Conservation (phyloP, 53 echinoderm and acorn worm genomes). For the Paelopatides confundens region DNA sequence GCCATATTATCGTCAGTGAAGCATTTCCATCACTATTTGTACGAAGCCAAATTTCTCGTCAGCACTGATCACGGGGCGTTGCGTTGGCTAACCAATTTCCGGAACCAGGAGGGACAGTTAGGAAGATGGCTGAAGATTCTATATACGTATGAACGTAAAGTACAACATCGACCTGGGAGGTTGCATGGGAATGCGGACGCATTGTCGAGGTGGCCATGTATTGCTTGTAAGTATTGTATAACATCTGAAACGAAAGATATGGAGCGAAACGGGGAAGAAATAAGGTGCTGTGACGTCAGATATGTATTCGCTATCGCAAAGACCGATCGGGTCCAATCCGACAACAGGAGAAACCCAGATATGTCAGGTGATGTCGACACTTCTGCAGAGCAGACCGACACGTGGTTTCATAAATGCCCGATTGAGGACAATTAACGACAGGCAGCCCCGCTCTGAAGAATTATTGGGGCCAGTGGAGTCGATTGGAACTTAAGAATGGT, state of each 20-base stretch:
- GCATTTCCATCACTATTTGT: slow-evolving; percentile 47
- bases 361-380: no score
- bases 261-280: background rate
- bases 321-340: no score
- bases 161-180: slow-evolving; percentile 13
- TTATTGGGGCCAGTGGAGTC: slow-evolving; percentile 25
- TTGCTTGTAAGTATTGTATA: background rate
- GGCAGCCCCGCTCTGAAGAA: background rate
- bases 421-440: background rate
- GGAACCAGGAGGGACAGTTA: slow-evolving; percentile 27
- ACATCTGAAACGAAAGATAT: background rate
- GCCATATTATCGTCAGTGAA: slow-evolving; percentile 39
- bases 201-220: slow-evolving; percentile 38
- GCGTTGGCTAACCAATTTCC: slow-evolving; percentile 24
- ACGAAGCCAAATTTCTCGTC: slow-evolving; percentile 16
- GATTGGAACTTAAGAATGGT: background rate
- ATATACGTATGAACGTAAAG: slow-evolving; percentile 8
- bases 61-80: slow-evolving; percentile 50
- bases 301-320: no score
- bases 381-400: no score
- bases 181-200: no score
- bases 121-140: slow-evolving; percentile 46
- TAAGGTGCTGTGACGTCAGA: no score
- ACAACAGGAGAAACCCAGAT: no score
- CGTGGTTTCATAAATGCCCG: background rate